Conservation (phyloP, 2,888 invertebrate species). For the Andrena praecox region DNA sequence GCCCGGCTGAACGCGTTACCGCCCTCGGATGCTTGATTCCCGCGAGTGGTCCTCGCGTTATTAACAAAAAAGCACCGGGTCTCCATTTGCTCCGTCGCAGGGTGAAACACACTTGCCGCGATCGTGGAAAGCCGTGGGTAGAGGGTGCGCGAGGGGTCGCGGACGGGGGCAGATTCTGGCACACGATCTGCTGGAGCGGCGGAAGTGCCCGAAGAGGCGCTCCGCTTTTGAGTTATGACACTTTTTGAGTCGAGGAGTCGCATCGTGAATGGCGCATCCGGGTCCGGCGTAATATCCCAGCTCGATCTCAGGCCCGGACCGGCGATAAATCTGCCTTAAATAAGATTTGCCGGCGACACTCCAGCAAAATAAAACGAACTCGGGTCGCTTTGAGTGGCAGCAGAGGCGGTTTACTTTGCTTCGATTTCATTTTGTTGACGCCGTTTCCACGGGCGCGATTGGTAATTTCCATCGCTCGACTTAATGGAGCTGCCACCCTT, state of each 20-base stretch:
- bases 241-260: constrained; percentile 81
- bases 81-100: constrained; percentile 56
- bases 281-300: constrained; percentile 77
- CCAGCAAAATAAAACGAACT: constrained; percentile 75
- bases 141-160: constrained; percentile 15
- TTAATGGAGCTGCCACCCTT: neutral
- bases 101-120: constrained; percentile 23
- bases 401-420: constrained; percentile 29
- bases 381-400: constrained; percentile 2
- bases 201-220: constrained; percentile 79
- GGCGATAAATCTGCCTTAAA: constrained; percentile 80
- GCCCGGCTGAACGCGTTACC: neutral
- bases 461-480: constrained; percentile 6
- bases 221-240: constrained; percentile 81
- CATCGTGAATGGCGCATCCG: constrained; percentile 79
- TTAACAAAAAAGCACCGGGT: constrained; percentile 64
- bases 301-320: constrained; percentile 73
- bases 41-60: constrained; percentile 43
- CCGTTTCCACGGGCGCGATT: neutral
- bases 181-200: constrained; percentile 78
- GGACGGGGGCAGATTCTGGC: constrained; percentile 76
- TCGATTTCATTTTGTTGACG: constrained; percentile 36
- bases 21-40: constrained; percentile 38
- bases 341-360: constrained; percentile 80
- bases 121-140: neutral